Evolutionary conservation across 1,140 invertebrate species (phyloP), one percentile per base, ranked within the genome.

Genomic region (Drosophila watanabei): DNA sequence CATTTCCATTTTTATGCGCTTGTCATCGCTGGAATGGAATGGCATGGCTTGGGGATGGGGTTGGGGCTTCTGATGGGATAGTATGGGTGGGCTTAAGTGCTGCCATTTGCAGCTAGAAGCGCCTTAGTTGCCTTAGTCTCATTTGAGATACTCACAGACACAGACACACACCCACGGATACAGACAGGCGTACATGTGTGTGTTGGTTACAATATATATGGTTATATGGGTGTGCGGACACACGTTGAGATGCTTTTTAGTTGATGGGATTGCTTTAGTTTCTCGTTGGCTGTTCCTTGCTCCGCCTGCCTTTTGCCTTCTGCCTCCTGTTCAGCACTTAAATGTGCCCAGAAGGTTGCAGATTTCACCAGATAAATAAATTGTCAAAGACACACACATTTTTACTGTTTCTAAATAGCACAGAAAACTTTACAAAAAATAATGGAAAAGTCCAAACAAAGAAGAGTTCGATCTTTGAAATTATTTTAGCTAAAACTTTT

Each of bases 1-100:
- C 81, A 88, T 88, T 88, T 88, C 86, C 85, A 88, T 88, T 88
- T 88, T 90, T 88, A 88, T 88, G 85, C 85, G 86, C 86, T 88
- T 88, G 81, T 85, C 86, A 84, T 79, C 65, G 72, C 66, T 35
- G 68, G 71, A 33, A 24, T 43, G 70, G 52, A 59, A 73, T 37
- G 39, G 39, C 30, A 28, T 16, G 28, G 45, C 11, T 24, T 9
- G 37, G 69, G 43, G 28, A 48, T 33, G 59, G 46, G 24, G 39
- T 1, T 18, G 35, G 11, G 49, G 16, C 30, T 10, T 49, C 24
- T 16, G 49, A 52, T 32, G 54, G 52, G 28, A 5, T 51, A 28
- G 49, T 32, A 28, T 57, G 82, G 60, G 62, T 57, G 69, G 63
- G 76, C 86, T 89, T 88, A 88, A 88, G 86, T 88, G 86, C 86